Base-by-base conservation (phyloP, 30 jellyfish, hydroid and myxozoan species). In the Catostylus mosaicus region DNA sequence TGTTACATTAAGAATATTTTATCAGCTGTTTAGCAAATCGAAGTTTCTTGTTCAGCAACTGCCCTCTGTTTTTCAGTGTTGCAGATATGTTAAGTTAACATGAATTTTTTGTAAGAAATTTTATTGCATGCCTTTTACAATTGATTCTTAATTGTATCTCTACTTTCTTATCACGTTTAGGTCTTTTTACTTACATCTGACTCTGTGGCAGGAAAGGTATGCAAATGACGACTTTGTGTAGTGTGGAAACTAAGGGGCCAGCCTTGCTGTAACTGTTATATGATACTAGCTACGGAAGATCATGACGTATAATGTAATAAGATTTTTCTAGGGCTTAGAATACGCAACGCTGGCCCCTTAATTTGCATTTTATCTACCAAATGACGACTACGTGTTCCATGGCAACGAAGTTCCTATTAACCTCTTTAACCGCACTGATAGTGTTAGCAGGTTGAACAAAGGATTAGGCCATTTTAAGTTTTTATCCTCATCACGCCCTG, bases 161-260 rank as follows among this genome's bases (percentile, higher is more conserved):
- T 70, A 38, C 80, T 57, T 56, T 81, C 62, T 67, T 64, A 38
- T 35, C 63, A 47, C 83, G 35, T 37, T 72, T 76, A 88, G 96
- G 96, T 88, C 96, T 69, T 80, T 88, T 68, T 82, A 88, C 66
- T 66, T 75, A 69, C 89, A 88, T 82, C 81, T 88, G 89, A 69
- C 80, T 37, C 85, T 80, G 12, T 78, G 97, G 92, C 92, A 81
- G 82, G 92, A 88, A 76, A 88, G 97, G 97, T 88, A 79, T 30
- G 88, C 78, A 59, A 77, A 40, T 24, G 64, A 77, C 40, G 46
- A 23, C 75, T 14, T 54, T 23, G 36, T 56, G 69, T n/a, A n/a
- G n/a, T 77, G 88, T 77, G 78, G 77, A 37, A 45, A 50, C 67
- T 23, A 36, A 36, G 80, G 80, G 80, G 80, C 80, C 29, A 36